These are phyloP conservation scores for Anodontia alba DNA, from an alignment of 2,888 invertebrate genomes.

Conservation along the genomic window DNA sequence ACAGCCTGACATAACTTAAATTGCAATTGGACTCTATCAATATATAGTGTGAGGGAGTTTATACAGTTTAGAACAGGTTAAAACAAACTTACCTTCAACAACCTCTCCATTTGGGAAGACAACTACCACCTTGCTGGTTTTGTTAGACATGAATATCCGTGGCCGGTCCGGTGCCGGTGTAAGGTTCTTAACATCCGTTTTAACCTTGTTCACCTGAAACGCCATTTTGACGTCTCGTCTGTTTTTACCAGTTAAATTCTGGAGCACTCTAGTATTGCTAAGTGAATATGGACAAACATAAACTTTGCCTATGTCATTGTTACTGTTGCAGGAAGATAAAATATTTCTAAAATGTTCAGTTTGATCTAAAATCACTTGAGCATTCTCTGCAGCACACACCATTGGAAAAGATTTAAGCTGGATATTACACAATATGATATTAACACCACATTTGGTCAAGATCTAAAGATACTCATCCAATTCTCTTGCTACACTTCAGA, in stretches of 20 bases:
- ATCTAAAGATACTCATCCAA: too few relatives aligned
- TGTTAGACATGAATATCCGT: conserved; percentile 81
- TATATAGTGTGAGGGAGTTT: too few relatives aligned
- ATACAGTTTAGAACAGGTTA: too few relatives aligned
- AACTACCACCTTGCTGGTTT: conserved; percentile 79
- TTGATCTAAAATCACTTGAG: neutral
- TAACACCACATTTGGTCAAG: too few relatives aligned
- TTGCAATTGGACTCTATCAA: too few relatives aligned
- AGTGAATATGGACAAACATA: neutral
- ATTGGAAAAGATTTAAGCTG: neutral
- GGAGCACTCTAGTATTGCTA: neutral
- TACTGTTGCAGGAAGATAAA: neutral
- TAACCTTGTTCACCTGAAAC: conserved; percentile 57
- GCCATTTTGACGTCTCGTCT: conserved; percentile 44
- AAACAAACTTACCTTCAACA: conserved; percentile 80
- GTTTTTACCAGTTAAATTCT: too few relatives aligned
- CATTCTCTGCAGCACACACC: conserved; percentile 1
- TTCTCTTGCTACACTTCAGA: too few relatives aligned
- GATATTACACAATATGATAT: neutral
- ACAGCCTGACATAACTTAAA: too few relatives aligned
- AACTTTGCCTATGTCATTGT: conserved; percentile 4
- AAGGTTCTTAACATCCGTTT: conserved; percentile 58
- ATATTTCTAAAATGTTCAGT: neutral
- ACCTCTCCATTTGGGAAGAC: conserved; percentile 81
- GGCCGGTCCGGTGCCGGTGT: conserved; percentile 76